Evolutionary conservation across 1,140 invertebrate species (phyloP), one percentile per base, ranked within the genome.

Genomic region (Brachionus asplanchnoidis): DNA sequence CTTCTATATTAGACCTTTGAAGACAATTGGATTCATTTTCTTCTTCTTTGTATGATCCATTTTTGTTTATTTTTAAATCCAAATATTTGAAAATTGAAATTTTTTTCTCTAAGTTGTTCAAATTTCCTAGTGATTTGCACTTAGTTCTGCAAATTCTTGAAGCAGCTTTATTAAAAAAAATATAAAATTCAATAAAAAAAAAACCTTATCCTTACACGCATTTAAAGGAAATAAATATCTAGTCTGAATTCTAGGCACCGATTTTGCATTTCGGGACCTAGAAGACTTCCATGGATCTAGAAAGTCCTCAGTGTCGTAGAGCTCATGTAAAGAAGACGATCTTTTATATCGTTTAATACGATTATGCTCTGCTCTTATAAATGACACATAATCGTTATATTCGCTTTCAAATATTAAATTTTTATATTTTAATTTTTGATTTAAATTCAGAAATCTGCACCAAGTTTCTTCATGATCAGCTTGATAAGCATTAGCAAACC

Each of bases 261-360:
- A 88, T 85, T 93, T 93, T 78, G 97, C 97, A 20, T 95, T 95
- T 65, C 97, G 96, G 42, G 95, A 97, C 88, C 97, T 92, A 85
- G 97, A 98, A 0, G 97, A 95, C 89, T 98, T 99, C 87, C 97
- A 93, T 56, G 97, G 97, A 92, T 99, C 97, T 75, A 99, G 91
- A 0, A 17, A 65, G 14, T 56, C 20, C 20, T 42, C 68, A 17
- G 6, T 40, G 2, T 11, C 32, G 9, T 9, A 36, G 20, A 73
- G 28, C 9, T 73, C 40, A 3, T 40, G 12, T 20, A 20, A 9
- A 12, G 40, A 73, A 40, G 17, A 4, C 8, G 32, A 42, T n/a
- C 12, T 36, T 73, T 73, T 40, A 4, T 20, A 40, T 73, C 17
- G 40, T 46, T 42, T 73, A 42, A 73, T 20, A 12, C 68, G 28